These are phyloP conservation scores for Enteromius argenteus DNA, from an alignment of 2,797 vertebrate genomes.

Conservation along the genomic window DNA sequence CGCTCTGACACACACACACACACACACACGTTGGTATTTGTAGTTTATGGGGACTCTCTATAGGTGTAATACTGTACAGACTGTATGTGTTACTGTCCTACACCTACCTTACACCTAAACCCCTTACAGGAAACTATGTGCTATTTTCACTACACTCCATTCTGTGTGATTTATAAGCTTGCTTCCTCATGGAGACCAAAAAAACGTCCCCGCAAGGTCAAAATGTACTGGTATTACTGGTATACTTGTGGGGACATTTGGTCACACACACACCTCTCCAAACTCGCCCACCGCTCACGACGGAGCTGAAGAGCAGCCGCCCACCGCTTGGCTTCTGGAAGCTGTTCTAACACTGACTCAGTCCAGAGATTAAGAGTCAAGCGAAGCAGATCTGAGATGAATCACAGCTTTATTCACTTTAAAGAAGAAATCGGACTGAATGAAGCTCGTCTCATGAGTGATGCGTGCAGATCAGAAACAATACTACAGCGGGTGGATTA, in stretches of 20 bases:
- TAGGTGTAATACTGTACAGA: no score
- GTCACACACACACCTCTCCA: conserved; percentile 12
- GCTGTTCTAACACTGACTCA: background rate
- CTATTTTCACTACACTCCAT: no score
- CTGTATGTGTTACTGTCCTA: no score
- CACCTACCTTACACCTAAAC: no score
- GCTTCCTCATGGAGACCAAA: no score
- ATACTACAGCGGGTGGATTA: background rate
- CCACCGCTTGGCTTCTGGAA: background rate
- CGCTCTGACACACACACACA: conserved; percentile 6
- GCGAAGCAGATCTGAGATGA: background rate
- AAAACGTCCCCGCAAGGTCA: no score
- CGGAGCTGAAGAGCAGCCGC: background rate
- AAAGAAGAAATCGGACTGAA: background rate
- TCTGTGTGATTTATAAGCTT: no score
- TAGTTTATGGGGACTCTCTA: no score
- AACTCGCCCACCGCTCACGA: background rate
- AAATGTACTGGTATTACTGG: no score
- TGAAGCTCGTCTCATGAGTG: background rate
- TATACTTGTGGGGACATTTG: no score
- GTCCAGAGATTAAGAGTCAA: background rate
- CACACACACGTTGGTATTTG: no score
- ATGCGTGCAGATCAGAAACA: background rate
- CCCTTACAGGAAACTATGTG: no score
- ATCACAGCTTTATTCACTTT: background rate